phyloP scores from a whole-genome alignment of 2,888 invertebrate species.

The Agrotis ipsilon region DNA sequence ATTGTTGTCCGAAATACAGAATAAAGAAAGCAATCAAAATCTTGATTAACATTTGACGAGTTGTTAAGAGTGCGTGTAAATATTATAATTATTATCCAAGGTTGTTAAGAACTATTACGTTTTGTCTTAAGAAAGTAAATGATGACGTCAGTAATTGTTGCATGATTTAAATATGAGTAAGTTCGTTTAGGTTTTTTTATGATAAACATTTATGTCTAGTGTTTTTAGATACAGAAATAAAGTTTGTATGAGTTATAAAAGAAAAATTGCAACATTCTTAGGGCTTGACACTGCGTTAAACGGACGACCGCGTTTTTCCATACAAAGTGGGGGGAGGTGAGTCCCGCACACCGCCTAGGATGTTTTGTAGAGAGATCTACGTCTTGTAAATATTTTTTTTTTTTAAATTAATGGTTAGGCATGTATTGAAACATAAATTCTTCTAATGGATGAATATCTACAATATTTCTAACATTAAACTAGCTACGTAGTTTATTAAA shows the following conservation, averaged over 20 bases:
- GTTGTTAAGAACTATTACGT: constrained; percentile 25
- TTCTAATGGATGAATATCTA: constrained; percentile 1
- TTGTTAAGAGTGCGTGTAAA: constrained; percentile 43
- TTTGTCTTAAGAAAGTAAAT: constrained; percentile 16
- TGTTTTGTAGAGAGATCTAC: not conserved
- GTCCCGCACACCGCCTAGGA: not conserved
- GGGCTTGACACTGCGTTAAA: too few species aligned
- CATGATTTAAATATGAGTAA: constrained; percentile 17
- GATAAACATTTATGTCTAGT: constrained; percentile 20
- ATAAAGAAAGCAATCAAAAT: not conserved
- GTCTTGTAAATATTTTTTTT: not conserved
- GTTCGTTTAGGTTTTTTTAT: constrained; percentile 30
- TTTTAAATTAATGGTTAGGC: not conserved
- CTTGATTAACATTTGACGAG: not conserved
- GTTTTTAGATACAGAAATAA: constrained; percentile 20
- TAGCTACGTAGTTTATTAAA: constrained; percentile 22
- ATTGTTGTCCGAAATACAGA: constrained; percentile 1
- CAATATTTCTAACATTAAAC: constrained; percentile 27
- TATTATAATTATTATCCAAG: constrained; percentile 9
- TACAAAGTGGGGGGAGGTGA: too few species aligned
- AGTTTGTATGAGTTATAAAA: not conserved
- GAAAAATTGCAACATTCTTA: not conserved
- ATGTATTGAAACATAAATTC: constrained; percentile 21
- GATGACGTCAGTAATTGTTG: constrained; percentile 25
- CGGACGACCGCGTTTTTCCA: too few species aligned